These are phyloP conservation scores for Listronotus bonariensis DNA, from an alignment of 1,140 invertebrate species.

Conservation along the genomic window DNA sequence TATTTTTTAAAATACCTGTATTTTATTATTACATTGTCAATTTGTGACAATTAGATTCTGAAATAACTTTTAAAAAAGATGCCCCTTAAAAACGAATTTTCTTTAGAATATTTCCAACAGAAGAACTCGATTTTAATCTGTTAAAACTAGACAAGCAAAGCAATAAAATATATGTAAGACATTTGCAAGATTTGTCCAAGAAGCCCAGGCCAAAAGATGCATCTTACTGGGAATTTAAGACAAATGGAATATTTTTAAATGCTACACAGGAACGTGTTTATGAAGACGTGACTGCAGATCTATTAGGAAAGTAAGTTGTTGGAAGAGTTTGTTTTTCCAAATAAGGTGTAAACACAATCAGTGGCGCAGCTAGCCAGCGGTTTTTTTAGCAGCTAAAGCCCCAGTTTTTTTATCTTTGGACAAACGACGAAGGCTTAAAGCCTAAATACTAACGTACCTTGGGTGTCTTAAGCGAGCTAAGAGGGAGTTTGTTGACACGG, in stretches of 20 bases:
- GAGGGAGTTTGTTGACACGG: no score
- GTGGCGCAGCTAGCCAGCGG: no score
- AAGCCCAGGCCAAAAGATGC: constrained; percentile 10
- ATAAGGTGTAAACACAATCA: not conserved
- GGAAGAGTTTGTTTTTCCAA: not conserved
- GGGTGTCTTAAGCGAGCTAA: no score
- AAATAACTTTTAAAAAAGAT: constrained; percentile 3
- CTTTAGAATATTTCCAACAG: constrained; percentile 43
- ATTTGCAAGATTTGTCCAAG: constrained; percentile 41
- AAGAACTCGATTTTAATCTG: constrained; percentile 38
- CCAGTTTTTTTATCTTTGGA: no score
- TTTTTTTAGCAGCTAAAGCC: no score
- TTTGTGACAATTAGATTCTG: no score
- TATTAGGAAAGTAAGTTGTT: constrained; percentile 44
- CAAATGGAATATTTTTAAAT: constrained; percentile 46
- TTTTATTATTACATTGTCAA: not conserved
- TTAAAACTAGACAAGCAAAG: constrained; percentile 42
- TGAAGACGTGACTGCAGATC: constrained; percentile 29
- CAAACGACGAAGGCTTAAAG: no score
- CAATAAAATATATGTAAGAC: constrained; percentile 43
- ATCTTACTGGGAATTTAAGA: constrained; percentile 47
- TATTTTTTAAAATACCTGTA: no score
- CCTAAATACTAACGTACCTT: no score
- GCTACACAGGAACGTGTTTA: constrained; percentile 39
- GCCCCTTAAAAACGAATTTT: constrained; percentile 38